Evolutionary conservation across 1,140 invertebrate genomes (phyloP).

Genomic region (Aphelinus atriplicis): DNA sequence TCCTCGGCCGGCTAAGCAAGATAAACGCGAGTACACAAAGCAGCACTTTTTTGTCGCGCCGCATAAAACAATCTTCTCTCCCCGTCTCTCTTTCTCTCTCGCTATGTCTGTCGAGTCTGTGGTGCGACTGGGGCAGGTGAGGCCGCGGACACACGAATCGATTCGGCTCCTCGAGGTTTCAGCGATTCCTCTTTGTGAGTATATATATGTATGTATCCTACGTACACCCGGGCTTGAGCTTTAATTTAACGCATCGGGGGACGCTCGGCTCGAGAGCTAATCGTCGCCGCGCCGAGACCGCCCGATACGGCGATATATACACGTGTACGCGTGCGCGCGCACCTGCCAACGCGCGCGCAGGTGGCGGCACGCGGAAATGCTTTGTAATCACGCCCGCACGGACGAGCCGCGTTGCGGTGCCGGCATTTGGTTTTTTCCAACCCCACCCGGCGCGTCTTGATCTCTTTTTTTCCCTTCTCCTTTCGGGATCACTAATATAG

Average conservation of each 20-base stretch:
- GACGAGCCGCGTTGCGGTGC: too few relatives aligned
- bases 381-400: neutral
- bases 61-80: conserved; percentile 22
- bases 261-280: too few relatives aligned
- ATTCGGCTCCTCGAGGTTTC: too few relatives aligned
- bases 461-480: too few relatives aligned
- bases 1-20: conserved; percentile 30
- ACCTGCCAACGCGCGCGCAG: neutral
- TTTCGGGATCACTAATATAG: too few relatives aligned
- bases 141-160: neutral
- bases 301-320: neutral
- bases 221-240: conserved; percentile 51
- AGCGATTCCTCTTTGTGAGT: too few relatives aligned
- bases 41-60: neutral
- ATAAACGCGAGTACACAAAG: conserved; percentile 27
- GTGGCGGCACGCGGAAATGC: too few relatives aligned
- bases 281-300: conserved; percentile 34
- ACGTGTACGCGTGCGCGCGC: neutral
- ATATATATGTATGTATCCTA: too few relatives aligned
- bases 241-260: conserved; percentile 65
- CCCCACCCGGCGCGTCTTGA: too few relatives aligned
- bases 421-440: too few relatives aligned
- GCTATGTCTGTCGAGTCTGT: too few relatives aligned
- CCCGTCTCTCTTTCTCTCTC: too few relatives aligned
- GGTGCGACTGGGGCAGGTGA: conserved; percentile 1